Evolutionary conservation across 2,797 vertebrate species (phyloP), one percentile per base, ranked within the genome.

Genomic region (Leuciscus waleckii): DNA sequence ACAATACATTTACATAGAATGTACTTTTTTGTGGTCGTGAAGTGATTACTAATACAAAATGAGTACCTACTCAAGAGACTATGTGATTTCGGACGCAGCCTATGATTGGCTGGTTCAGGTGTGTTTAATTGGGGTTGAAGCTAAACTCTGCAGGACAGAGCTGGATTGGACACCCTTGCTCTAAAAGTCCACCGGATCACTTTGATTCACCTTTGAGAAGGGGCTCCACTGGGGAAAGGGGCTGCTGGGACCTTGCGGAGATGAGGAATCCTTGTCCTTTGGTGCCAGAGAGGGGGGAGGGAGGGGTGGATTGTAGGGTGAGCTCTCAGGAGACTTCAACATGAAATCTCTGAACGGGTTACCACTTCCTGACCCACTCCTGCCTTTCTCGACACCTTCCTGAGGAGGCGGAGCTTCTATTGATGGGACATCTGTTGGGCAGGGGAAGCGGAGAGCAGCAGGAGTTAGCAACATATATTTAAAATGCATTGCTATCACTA

Each of bases 311-410:
- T 63, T 85, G 37, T n/a, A 88, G 1, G 87, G 43, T n/a, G 86
- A 87, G 5, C 86, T 78, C 11, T 96, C 94, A 0, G 95, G 96
- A 0, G 92, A 92, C 85, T 97, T 98, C 67, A 99, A 93, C 97
- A 99, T 98, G 0, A 94, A 97, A 87, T 99, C 97, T 84, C 97
- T 95, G 49, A 98, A 92, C 0, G 94, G 85, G 81, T 92, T 94
- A 37, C 92, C 85, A 10, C 90, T 51, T 67, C 67, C 88, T 0
- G n/a, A 85, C 58, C 68, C 82, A 87, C 56, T 73, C n/a, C 87
- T 88, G 14, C n/a, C 32, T 29, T 46, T 74, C 32, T 70, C 51
- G 26, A 69, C 39, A 69, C 49, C 2, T 83, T 92, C 90, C 65
- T 85, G 85, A 75, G 86, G 82, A 3, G 91, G 74, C 0, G 90